Conservation (phyloP, 1,140 invertebrate genomes). For the Drosophila saltans region DNA sequence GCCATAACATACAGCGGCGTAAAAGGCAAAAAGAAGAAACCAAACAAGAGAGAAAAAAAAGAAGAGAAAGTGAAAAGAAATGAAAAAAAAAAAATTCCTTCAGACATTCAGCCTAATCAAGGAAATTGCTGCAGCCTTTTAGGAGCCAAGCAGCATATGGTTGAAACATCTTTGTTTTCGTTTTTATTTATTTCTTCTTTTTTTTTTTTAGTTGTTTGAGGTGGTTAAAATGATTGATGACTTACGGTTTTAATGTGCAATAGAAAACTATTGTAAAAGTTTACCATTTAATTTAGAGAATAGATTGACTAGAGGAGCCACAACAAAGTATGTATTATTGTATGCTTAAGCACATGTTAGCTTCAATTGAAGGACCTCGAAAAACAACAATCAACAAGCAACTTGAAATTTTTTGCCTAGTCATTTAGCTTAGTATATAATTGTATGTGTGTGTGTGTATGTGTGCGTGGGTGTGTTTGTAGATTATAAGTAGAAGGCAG, state of each 20-base stretch:
- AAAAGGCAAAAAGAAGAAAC: slow-evolving; percentile 1
- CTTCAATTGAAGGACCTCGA: slow-evolving; percentile 33
- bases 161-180: background rate
- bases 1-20: slow-evolving; percentile 47
- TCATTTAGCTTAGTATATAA: slow-evolving; percentile 49
- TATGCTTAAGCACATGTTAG: slow-evolving; percentile 23
- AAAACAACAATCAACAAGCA: slow-evolving; percentile 46
- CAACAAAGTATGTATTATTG: background rate
- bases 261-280: background rate
- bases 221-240: slow-evolving; percentile 14
- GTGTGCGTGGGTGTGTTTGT: slow-evolving; percentile 26
- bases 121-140: slow-evolving; percentile 76
- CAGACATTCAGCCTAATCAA: slow-evolving; percentile 68
- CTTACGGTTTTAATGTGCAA: background rate
- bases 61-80: background rate
- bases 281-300: slow-evolving; percentile 3
- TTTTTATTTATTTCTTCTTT: too few species aligned
- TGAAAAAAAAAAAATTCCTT: slow-evolving; percentile 28
- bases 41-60: background rate
- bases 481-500: slow-evolving; percentile 28
- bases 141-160: slow-evolving; percentile 48
- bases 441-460: slow-evolving; percentile 22
- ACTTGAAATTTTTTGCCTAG: slow-evolving; percentile 44
- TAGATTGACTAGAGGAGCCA: background rate
- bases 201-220: slow-evolving; percentile 18